These are phyloP conservation scores for Bombus superbus DNA, from an alignment of 1,140 invertebrate species.

Conservation along the genomic window DNA sequence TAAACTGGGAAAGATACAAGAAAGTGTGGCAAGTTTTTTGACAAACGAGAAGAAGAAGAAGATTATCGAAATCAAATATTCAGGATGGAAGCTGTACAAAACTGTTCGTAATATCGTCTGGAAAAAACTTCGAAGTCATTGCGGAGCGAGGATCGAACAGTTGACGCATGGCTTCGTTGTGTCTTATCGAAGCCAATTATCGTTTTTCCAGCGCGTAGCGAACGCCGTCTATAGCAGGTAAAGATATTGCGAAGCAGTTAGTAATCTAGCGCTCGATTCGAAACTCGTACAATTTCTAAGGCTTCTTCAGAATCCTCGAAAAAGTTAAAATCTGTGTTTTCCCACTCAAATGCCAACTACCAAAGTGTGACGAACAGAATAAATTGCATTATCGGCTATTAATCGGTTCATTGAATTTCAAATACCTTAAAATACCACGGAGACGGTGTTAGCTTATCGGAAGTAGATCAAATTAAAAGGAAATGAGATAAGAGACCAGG, in stretches of 20 bases:
- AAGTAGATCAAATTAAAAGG: neutral
- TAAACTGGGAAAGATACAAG: too few species aligned
- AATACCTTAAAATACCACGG: neutral
- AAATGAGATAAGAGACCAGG: too few species aligned
- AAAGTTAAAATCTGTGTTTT: neutral
- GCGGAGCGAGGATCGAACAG: neutral
- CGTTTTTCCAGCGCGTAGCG: neutral
- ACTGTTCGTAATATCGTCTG: neutral
- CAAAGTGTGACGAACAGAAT: neutral
- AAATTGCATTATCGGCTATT: neutral
- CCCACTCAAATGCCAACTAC: neutral
- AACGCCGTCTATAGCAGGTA: neutral
- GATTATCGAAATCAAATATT: neutral
- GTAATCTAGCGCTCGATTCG: neutral
- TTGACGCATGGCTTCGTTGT: conserved; percentile 6
- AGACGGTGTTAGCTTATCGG: neutral
- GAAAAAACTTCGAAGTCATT: neutral
- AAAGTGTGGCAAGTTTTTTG: too few species aligned
- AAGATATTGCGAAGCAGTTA: neutral
- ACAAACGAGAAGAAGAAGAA: neutral
- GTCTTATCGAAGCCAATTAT: conserved; percentile 26
- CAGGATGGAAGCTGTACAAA: neutral
- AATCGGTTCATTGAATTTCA: neutral
- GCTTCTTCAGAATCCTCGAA: neutral
- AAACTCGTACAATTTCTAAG: neutral